Evolutionary conservation across 2,888 invertebrate genomes (phyloP).

Genomic region (Notodonta dromedarius): DNA sequence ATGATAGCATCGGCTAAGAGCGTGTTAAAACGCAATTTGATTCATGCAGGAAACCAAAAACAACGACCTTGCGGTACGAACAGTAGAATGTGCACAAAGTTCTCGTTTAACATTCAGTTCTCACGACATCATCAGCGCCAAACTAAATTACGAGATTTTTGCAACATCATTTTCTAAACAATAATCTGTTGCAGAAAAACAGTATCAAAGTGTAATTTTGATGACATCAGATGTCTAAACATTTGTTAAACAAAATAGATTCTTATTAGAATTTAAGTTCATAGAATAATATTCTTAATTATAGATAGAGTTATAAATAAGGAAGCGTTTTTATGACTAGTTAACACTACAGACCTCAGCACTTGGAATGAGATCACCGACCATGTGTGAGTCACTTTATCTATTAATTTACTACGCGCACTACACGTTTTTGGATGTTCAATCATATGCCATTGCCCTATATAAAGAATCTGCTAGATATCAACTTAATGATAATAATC

Average conservation of each 20-base stretch:
- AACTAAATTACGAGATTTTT: constrained; percentile 21
- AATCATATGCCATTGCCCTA: constrained; percentile 70
- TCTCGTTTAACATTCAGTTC: constrained; percentile 29
- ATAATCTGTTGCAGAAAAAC: not conserved
- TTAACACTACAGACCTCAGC: constrained; percentile 26
- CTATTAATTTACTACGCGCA: constrained; percentile 58
- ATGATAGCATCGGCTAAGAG: constrained; percentile 18
- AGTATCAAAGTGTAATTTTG: not conserved
- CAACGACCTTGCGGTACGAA: constrained; percentile 53
- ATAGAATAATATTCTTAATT: not conserved
- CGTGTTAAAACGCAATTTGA: constrained; percentile 39
- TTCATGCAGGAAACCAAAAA: constrained; percentile 50
- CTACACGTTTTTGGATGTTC: constrained; percentile 51
- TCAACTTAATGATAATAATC: constrained; percentile 16
- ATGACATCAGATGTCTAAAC: not conserved
- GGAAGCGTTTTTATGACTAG: constrained; percentile 46
- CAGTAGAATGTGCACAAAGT: constrained; percentile 38
- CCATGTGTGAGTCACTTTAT: constrained; percentile 58
- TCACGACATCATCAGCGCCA: constrained; percentile 42
- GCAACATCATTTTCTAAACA: constrained; percentile 8
- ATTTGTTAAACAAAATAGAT: not conserved
- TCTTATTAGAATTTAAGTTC: not conserved
- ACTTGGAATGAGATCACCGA: constrained; percentile 60
- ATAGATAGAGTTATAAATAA: constrained; percentile 16
- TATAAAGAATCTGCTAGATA: constrained; percentile 40